These are phyloP conservation scores for Diadophis punctatus DNA, from an alignment of 2,113 vertebrate genomes.

Conservation along the genomic window DNA sequence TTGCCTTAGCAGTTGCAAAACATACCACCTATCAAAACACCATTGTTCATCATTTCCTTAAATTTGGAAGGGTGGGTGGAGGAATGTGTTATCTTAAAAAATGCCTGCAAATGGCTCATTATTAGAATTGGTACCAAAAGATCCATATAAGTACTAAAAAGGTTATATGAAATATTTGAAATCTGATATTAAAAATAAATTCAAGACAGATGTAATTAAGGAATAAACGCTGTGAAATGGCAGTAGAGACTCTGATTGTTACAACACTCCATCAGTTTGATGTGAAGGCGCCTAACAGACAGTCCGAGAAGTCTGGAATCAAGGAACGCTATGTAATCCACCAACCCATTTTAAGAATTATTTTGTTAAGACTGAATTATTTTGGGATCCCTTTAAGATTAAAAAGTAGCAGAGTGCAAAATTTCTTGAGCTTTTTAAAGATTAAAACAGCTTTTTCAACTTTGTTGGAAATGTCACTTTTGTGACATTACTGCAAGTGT, in stretches of 20 bases:
- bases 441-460: background rate
- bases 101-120: background rate
- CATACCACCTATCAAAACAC: background rate
- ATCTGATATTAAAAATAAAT: background rate
- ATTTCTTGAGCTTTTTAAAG: background rate
- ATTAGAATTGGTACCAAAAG: background rate
- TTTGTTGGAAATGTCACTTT: background rate
- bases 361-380: background rate
- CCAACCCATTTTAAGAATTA: background rate
- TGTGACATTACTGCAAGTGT: background rate
- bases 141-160: background rate
- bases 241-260: background rate
- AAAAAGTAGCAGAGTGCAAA: background rate
- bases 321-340: background rate
- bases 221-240: background rate
- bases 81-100: background rate
- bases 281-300: background rate
- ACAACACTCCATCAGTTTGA: background rate
- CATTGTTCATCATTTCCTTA: background rate
- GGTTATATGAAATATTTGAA: background rate
- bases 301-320: background rate
- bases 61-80: background rate
- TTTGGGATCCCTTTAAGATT: background rate
- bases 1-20: background rate
- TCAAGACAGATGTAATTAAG: background rate